Conservation (phyloP, 2,113 vertebrate genomes). For the Sylvilagus bachmani region DNA sequence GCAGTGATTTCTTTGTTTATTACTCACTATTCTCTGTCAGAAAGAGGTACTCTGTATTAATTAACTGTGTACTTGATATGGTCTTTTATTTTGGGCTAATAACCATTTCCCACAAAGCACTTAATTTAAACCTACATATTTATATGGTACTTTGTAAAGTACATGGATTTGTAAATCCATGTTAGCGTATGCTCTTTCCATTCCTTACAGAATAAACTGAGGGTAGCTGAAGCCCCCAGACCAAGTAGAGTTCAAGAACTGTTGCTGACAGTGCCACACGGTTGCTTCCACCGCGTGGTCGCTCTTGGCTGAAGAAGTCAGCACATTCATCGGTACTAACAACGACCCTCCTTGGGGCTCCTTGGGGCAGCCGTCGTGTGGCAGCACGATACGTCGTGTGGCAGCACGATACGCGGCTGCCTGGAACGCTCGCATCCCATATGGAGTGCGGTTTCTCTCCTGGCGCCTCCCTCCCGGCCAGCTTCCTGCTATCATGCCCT, state of each 20-base stretch:
- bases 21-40: constrained; percentile 20
- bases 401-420: no score
- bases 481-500: no score
- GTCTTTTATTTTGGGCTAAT: constrained; percentile 35
- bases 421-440: no score
- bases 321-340: background rate
- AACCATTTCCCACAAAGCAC: constrained; percentile 5
- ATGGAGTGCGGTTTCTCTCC: no score
- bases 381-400: no score
- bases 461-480: no score
- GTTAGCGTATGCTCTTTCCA: background rate
- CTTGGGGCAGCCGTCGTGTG: no score
- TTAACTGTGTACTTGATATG: constrained; percentile 46
- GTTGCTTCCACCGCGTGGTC: background rate
- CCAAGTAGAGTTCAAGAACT: background rate
- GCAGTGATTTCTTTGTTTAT: constrained; percentile 49
- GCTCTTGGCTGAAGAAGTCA: background rate
- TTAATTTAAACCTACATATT: constrained; percentile 18
- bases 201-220: constrained; percentile 17
- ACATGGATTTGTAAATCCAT: constrained; percentile 52
- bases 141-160: constrained; percentile 33
- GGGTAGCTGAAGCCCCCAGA: background rate
- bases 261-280: background rate
- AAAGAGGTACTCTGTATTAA: constrained; percentile 43
- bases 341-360: background rate